Conservation (phyloP, 2,113 vertebrate species). For the Seriola quinqueradiata region DNA sequence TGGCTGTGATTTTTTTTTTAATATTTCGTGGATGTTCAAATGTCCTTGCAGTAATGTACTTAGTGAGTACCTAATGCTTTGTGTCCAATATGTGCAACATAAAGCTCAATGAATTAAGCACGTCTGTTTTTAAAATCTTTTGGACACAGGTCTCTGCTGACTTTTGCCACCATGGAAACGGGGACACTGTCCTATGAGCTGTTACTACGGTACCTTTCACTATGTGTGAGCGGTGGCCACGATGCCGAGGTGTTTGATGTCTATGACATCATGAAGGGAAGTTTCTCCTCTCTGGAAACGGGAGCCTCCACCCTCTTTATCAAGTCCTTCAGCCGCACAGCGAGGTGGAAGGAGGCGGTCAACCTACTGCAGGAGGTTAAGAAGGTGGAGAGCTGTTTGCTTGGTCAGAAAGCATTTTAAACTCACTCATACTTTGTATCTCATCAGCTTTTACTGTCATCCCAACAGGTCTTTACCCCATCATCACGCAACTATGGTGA, state of each 20-base stretch:
- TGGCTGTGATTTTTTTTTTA: background rate
- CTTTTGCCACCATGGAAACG: conserved; percentile 84
- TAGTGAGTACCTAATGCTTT: background rate
- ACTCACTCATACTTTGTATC: background rate
- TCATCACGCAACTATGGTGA: conserved; percentile 87
- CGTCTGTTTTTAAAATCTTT: background rate
- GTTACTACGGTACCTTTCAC: conserved; percentile 87
- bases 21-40: too few relatives aligned
- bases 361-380: conserved; percentile 87
- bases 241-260: conserved; percentile 88
- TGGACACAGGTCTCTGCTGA: conserved; percentile 89
- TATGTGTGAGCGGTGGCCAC: conserved; percentile 88
- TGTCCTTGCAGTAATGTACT: background rate
- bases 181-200: conserved; percentile 88
- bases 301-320: conserved; percentile 89
- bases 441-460: background rate
- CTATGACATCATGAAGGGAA: conserved; percentile 90
- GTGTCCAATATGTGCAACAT: background rate
- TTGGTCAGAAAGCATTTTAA: background rate
- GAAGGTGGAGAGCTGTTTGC: conserved; percentile 67
- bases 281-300: conserved; percentile 88
- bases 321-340: conserved; percentile 87
- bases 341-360: conserved; percentile 88
- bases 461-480: conserved; percentile 76
- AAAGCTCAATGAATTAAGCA: background rate